A percentile compares a stretch with the other conserved stretches of the same genome.
Evolutionary conservation across 2,113 vertebrate species (phyloP).

Genomic region (Scomber scombrus): DNA sequence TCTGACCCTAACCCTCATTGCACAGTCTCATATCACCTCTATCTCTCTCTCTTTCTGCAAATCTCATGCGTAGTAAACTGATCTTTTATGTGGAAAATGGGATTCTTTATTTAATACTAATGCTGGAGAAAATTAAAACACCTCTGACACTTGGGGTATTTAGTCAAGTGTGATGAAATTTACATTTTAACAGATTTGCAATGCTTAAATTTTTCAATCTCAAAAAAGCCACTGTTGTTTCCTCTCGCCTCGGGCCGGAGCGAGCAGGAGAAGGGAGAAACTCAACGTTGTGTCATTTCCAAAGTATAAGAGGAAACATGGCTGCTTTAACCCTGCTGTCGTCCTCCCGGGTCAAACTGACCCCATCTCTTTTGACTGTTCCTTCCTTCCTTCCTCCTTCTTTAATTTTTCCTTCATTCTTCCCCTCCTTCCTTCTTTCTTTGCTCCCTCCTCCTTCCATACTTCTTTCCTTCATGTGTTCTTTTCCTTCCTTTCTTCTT

Average conservation of each 20-base stretch:
- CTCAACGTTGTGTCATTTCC: constrained; percentile 13
- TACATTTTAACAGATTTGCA: not conserved
- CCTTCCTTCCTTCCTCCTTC: accelerated
- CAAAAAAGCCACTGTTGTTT: constrained; percentile 21
- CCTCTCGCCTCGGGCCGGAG: not conserved
- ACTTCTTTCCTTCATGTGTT: too few relatives aligned
- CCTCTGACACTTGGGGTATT: not conserved
- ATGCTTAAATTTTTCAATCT: constrained; percentile 12
- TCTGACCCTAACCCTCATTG: too few relatives aligned
- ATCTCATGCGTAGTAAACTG: not conserved
- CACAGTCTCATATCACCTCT: too few relatives aligned
- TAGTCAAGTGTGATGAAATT: too few relatives aligned
- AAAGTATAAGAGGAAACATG: not conserved
- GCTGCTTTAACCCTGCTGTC: not conserved
- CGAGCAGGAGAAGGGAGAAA: accelerated
- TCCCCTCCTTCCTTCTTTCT: accelerated
- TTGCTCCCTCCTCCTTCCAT: accelerated
- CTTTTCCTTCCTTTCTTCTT: too few relatives aligned
- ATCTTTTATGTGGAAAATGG: not conserved
- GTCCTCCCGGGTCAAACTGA: accelerated
- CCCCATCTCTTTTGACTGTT: too few relatives aligned
- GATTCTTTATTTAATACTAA: not conserved
- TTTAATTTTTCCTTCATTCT: accelerated
- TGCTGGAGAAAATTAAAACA: not conserved
- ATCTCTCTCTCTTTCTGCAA: too few relatives aligned